Evolutionary conservation across 2,888 invertebrate genomes (phyloP).

Genomic region (Eudasyphora cyanicolor): DNA sequence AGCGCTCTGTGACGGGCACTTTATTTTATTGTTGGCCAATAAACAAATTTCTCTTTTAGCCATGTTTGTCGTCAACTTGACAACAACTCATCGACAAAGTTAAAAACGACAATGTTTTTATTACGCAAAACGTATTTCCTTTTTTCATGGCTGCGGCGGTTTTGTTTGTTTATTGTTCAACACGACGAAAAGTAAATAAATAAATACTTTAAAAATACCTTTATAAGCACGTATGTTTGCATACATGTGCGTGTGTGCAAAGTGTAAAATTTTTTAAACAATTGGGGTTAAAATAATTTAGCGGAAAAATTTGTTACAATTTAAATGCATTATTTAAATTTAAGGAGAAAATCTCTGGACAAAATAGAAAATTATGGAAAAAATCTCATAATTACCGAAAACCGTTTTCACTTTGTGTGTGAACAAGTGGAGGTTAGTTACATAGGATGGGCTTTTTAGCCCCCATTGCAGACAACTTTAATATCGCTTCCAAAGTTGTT

Average conservation of each 20-base stretch:
- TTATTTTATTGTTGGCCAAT: background rate
- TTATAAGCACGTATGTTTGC: background rate
- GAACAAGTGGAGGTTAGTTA: no score
- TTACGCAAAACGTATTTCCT: conserved; percentile 7
- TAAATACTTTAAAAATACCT: conserved; percentile 11
- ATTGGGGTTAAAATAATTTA: conserved; percentile 10
- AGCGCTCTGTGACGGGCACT: background rate
- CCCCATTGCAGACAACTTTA: no score
- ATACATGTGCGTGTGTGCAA: background rate
- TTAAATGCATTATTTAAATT: background rate
- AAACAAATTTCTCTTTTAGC: conserved; percentile 54
- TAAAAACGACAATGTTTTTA: conserved; percentile 18
- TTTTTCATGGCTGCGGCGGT: background rate
- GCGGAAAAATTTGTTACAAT: background rate
- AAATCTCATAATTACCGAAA: no score
- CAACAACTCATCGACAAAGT: conserved; percentile 6
- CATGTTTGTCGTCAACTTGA: conserved; percentile 50
- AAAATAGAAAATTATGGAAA: no score
- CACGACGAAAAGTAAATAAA: background rate
- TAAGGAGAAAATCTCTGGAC: background rate
- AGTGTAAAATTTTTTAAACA: background rate
- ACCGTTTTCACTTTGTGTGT: no score
- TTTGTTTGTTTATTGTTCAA: background rate
- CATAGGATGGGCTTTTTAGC: no score
- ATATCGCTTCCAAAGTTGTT: background rate